Evolutionary conservation across 2,113 vertebrate genomes (phyloP), one percentile per base, ranked within the genome.

Genomic region (Greenwoodochromis staneri): DNA sequence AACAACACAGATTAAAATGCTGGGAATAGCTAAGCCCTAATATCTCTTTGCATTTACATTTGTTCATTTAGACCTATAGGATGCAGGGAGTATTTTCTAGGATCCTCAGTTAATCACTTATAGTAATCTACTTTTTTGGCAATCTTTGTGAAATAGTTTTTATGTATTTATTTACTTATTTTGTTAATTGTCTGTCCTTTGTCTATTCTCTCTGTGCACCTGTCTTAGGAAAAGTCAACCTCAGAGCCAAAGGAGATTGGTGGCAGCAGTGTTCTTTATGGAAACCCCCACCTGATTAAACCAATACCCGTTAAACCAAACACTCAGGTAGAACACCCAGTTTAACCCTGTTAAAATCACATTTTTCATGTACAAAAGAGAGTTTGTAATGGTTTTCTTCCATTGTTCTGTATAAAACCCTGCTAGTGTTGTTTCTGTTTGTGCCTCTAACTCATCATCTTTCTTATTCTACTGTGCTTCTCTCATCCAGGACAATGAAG

Each of bases 171-270:
- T 59, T 45, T 8, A 59, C 5, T 59, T 17, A 29, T 21, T 40
- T 42, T 82, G 4, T 21, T 34, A 21, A 36, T 38, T 17, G 19
- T 14, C 7, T 66, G 8, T 42, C 57, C 9, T 16, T 53, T n/a
- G 59, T 21, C 3, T 17, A 8, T 6, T 63, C 6, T 80, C 9
- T 17, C 6, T 66, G 4, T 42, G 2, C 53, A 10, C 61, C 4
- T 88, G 34, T 57, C 69, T 42, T 63, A 98, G 97, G 97, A 87
- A 8, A 97, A 98, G 92, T 95, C 97, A 5, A 96, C 97, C 84
- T 97, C 97, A 8, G 98, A 99, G 94, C 98, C 98, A 71, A 99
- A 99, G 95, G 97, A 98, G 94, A 99, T 99, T n/a, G 97, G 97
- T 61, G 97, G 97, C 69, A 97, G 97, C 19, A 98, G 97, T 59